phyloP scores from a whole-genome alignment of 2,113 vertebrate genomes.

The Catharus minimus region DNA sequence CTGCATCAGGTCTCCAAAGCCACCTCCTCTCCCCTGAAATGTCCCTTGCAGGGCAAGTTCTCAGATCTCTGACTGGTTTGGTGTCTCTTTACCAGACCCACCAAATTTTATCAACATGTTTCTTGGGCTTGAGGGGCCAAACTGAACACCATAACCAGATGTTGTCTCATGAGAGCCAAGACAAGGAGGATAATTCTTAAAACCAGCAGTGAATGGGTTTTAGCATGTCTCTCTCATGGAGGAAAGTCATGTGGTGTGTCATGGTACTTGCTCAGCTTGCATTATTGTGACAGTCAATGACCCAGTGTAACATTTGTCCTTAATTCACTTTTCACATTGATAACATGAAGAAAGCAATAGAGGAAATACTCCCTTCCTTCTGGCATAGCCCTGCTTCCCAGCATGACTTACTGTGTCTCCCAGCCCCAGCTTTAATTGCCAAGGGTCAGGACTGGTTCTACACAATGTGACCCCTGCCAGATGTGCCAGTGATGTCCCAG shows the following conservation, averaged over 20 bases:
- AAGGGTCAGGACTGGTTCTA: background rate
- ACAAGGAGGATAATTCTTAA: background rate
- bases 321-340: background rate
- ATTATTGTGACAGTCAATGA: background rate
- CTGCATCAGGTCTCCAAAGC: background rate
- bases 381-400: background rate
- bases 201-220: background rate
- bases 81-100: background rate
- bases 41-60: fast-evolving
- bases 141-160: background rate
- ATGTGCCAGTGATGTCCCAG: background rate
- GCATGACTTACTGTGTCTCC: background rate
- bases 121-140: background rate
- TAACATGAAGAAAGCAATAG: background rate
- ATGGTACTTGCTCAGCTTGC: background rate
- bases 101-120: background rate
- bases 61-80: background rate
- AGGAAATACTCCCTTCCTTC: background rate
- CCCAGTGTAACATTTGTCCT: background rate
- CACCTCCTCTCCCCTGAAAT: background rate
- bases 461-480: fast-evolving
- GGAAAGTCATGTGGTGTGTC: background rate
- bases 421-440: background rate
- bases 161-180: background rate
- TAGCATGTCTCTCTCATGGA: background rate